Evolutionary conservation across 2,797 vertebrate species (phyloP), one percentile per base, ranked within the genome.

Genomic region (Chelon labrosus): DNA sequence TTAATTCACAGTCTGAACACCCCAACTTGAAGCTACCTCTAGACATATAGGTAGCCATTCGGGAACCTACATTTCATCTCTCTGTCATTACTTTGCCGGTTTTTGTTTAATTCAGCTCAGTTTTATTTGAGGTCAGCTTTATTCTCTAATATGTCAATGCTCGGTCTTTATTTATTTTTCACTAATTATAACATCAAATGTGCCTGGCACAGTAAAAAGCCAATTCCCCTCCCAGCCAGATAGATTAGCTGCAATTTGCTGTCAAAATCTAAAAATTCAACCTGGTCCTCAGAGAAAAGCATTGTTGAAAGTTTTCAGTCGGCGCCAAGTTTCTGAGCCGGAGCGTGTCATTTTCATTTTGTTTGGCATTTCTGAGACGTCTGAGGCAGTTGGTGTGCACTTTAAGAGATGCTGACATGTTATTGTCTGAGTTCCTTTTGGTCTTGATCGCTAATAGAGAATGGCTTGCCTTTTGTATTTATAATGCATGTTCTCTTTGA

Each of bases 321-420:
- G 31, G 69, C 10, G 56, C 42, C 65, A 86, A 91, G 87, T 91
- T 91, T 89, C 75, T 65, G 82, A 79, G 75, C 86, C 42, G 55
- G 44, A 72, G 75, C 86, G 37, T 89, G 94, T 92, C 93, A 82
- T 90, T 92, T 91, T 87, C 85, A 88, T 92, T 94, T 94, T 92
- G 92, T 93, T 93, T 92, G 83, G 67, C 78, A 83, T 91, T 79
- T 84, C 61, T 82, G 89, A 92, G 88, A 81, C 46, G 67, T 92
- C 85, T 93, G 85, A 89, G 91, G 82, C 90, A 92, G 86, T 83
- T 83, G 83, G 79, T 90, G 84, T 89, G 85, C 83, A 75, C 85
- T 90, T 92, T 89, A 91, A 92, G 90, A 92, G 90, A 90, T 80
- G 84, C 87, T 94, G 94, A 93, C 93, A 93, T 91, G 88, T 90